Conservation (phyloP, 2,797 vertebrate species). For the Miichthys miiuy region DNA sequence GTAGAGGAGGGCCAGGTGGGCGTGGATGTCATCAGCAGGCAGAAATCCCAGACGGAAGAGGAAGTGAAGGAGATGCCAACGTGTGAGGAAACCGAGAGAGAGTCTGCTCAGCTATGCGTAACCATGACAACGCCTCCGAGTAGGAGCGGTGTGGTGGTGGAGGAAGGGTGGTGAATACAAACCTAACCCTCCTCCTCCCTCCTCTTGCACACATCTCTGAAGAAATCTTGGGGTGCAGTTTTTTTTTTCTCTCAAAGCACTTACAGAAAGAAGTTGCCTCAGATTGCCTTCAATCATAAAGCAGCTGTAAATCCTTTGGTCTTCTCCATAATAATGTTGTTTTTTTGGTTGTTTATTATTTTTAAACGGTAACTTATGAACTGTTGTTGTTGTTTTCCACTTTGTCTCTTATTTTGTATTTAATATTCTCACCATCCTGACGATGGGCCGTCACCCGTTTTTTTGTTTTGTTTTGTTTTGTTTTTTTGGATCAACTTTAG, state of each 20-base stretch:
- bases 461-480: neutral
- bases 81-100: slow-evolving; percentile 81
- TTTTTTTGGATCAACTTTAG: slow-evolving; percentile 51
- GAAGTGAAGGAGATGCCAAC: slow-evolving; percentile 77
- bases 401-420: slow-evolving; percentile 67
- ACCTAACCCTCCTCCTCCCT: neutral
- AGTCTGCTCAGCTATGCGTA: slow-evolving; percentile 74
- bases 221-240: slow-evolving; percentile 74
- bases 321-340: slow-evolving; percentile 60
- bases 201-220: slow-evolving; percentile 68
- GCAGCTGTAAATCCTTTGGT: slow-evolving; percentile 82
- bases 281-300: slow-evolving; percentile 83
- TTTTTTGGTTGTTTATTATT: slow-evolving; percentile 60
- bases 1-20: slow-evolving; percentile 67
- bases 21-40: slow-evolving; percentile 54
- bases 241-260: slow-evolving; percentile 62
- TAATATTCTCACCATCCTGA: slow-evolving; percentile 66
- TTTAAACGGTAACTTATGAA: slow-evolving; percentile 75
- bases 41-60: slow-evolving; percentile 61
- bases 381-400: slow-evolving; percentile 51
- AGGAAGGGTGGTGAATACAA: slow-evolving; percentile 77
- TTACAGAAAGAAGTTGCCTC: slow-evolving; percentile 77
- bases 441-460: slow-evolving; percentile 60
- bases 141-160: slow-evolving; percentile 54
- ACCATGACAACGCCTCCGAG: slow-evolving; percentile 65